Conservation (phyloP, 2,113 vertebrate species). For the Ailurus styani region DNA sequence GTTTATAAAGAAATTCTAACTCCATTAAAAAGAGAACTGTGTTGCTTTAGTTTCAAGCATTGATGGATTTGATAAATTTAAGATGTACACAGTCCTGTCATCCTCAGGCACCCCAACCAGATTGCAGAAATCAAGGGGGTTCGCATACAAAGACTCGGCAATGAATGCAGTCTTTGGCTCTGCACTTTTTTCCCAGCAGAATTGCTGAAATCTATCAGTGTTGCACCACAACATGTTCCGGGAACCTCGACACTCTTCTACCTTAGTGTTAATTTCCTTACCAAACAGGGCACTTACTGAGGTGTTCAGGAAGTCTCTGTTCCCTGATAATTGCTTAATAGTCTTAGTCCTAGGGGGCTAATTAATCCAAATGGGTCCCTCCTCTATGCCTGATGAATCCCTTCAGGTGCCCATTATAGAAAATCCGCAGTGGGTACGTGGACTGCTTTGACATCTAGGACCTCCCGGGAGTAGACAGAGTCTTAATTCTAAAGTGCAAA, state of each 20-base stretch:
- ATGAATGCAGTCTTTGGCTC: background rate
- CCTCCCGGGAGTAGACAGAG: background rate
- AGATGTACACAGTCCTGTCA: background rate
- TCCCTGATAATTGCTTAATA: background rate
- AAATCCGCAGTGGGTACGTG: background rate
- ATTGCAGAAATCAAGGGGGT: background rate
- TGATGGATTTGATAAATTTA: background rate
- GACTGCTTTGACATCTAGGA: background rate
- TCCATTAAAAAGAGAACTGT: background rate
- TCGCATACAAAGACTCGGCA: background rate
- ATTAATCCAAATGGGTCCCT: background rate
- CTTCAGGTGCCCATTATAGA: background rate
- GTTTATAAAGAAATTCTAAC: conserved; percentile 37
- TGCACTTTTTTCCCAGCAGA: background rate
- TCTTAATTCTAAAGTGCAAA: background rate
- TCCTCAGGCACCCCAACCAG: background rate
- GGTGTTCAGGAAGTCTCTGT: background rate
- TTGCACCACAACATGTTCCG: background rate
- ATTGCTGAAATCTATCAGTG: background rate
- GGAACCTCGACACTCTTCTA: background rate
- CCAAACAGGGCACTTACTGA: background rate
- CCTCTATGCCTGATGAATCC: background rate
- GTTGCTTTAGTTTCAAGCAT: background rate
- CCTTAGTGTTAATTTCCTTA: background rate
- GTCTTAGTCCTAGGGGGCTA: background rate